phyloP scores from a whole-genome alignment of 2,113 vertebrate species.

The Cyrtonyx montezumae region DNA sequence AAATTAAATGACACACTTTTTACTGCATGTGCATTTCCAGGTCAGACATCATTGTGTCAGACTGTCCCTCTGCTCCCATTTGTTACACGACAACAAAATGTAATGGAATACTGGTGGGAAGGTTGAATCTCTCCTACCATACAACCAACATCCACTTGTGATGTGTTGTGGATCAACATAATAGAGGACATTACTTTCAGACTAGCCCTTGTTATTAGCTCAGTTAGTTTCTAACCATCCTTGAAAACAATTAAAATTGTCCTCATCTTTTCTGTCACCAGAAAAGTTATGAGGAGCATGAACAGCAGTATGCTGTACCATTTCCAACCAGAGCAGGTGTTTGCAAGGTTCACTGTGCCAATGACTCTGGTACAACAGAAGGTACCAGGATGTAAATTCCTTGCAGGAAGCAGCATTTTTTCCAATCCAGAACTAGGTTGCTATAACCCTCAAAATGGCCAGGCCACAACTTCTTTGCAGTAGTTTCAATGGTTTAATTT shows the following conservation, averaged over 20 bases:
- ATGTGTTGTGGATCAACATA: too few species aligned
- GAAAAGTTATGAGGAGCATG: neutral
- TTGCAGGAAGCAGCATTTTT: neutral
- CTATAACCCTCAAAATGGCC: neutral
- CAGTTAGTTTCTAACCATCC: neutral
- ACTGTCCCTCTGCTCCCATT: too few species aligned
- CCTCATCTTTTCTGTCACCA: neutral
- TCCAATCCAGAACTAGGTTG: neutral
- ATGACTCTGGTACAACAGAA: neutral
- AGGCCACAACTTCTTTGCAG: too few species aligned
- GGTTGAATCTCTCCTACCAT: too few species aligned
- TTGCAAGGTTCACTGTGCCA: neutral
- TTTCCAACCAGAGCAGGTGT: neutral
- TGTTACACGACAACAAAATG: too few species aligned
- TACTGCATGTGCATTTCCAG: too few species aligned
- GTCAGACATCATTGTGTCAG: too few species aligned
- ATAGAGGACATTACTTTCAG: too few species aligned
- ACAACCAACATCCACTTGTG: too few species aligned
- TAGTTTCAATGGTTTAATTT: neutral
- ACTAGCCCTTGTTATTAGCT: too few species aligned
- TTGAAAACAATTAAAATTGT: neutral
- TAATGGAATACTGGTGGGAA: too few species aligned
- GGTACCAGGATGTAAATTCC: neutral
- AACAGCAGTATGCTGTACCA: neutral
- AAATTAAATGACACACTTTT: too few species aligned